A percentile compares a stretch with the other conserved stretches of the same genome.
These are phyloP conservation scores for Andrena dorsata DNA, from an alignment of 2,888 invertebrate genomes.

Conservation along the genomic window DNA sequence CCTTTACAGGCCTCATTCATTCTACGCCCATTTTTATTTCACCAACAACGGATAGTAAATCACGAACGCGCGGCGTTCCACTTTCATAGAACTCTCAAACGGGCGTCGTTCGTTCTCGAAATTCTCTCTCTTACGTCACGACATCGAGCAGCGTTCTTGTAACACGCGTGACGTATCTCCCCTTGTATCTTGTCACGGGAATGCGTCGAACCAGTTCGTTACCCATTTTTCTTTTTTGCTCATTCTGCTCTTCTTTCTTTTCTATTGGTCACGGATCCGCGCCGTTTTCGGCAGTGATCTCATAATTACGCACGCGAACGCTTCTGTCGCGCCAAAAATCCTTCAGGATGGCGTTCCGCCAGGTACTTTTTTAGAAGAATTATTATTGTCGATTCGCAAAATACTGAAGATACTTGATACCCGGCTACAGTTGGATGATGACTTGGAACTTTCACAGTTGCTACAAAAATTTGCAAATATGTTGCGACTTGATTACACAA, in stretches of 20 bases:
- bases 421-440: neutral
- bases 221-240: constrained; percentile 40
- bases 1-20: constrained; percentile 9
- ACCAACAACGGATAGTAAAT: constrained; percentile 38
- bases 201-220: constrained; percentile 56
- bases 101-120: constrained; percentile 40
- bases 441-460: no score
- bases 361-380: neutral
- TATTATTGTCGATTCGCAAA: neutral
- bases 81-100: constrained; percentile 28
- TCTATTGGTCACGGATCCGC: constrained; percentile 41
- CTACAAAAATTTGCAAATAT: neutral
- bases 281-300: constrained; percentile 63
- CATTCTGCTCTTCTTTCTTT: constrained; percentile 30
- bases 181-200: constrained; percentile 49
- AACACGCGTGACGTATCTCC: constrained; percentile 51
- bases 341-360: neutral
- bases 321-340: neutral
- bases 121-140: constrained; percentile 52
- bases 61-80: constrained; percentile 37
- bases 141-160: constrained; percentile 43
- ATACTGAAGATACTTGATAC: neutral
- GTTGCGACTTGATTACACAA: neutral
- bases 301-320: constrained; percentile 54
- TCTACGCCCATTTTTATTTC: constrained; percentile 33